A percentile compares a stretch with the other conserved stretches of the same genome.
Evolutionary conservation across 2,797 vertebrate species (phyloP).

Genomic region (Nyctibius grandis): DNA sequence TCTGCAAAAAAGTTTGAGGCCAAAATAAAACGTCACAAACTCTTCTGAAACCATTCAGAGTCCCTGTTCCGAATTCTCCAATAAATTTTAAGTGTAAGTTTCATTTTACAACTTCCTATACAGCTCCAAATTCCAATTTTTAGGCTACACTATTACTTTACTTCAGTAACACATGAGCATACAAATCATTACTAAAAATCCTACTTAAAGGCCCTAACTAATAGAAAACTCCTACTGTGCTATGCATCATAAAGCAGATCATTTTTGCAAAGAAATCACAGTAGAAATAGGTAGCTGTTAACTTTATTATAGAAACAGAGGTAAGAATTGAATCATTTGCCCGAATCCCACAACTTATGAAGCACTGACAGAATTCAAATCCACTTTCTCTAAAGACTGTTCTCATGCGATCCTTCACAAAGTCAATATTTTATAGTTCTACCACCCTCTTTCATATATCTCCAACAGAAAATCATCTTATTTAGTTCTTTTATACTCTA

Average conservation of each 20-base stretch:
- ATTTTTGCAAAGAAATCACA: conserved; percentile 6
- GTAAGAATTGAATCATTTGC: background rate
- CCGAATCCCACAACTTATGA: background rate
- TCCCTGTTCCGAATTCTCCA: background rate
- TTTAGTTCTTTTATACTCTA: background rate
- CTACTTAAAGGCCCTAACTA: background rate
- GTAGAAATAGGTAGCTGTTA: background rate
- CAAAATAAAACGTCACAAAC: background rate
- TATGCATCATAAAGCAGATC: background rate
- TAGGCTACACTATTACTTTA: background rate
- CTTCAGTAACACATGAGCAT: background rate
- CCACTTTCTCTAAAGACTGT: background rate
- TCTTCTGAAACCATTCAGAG: background rate
- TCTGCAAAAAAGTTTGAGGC: background rate
- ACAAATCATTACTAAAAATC: background rate
- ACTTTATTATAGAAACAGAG: background rate
- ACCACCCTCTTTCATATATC: background rate
- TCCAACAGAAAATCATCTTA: background rate
- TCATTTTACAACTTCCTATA: background rate
- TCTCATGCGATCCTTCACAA: background rate
- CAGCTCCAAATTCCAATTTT: background rate
- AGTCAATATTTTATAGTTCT: background rate
- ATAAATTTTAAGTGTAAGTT: background rate
- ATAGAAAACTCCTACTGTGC: background rate
- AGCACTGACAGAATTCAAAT: background rate